Evolutionary conservation across 2,888 invertebrate species (phyloP), one percentile per base, ranked within the genome.

Genomic region (Adelognathus sp.): DNA sequence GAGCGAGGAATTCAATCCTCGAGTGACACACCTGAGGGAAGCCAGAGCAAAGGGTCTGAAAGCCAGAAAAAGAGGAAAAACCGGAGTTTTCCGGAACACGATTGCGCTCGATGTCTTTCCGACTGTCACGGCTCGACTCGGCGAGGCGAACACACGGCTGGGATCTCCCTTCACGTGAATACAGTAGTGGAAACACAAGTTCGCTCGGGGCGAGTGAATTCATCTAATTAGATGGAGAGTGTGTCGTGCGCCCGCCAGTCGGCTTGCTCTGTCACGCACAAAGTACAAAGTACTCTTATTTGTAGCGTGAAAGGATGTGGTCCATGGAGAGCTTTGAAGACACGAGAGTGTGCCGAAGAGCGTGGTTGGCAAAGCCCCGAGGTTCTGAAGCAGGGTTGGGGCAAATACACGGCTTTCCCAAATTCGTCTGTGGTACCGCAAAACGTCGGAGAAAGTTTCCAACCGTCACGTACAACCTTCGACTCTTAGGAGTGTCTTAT

Each of bases 211-310:
- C 9, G 31, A 67, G 60, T 39, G 52, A 24, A 67, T 75, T 67
- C 44, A 60, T 60, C 39, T 60, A 75, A 67, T 67, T 69, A 67
- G 61, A 46, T 67, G 29, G 41, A 18, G 39, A n/a, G 39, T 33
- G 36, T 36, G 27, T 27, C 21, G 24, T 27, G 1, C 31, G 31
- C 1, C 18, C 9, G 27, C 39, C 6, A n/a, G 16, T 1, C 7
- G 14, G 2, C 2, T 14, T 36, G 33, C 33, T n/a, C 6, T 36
- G 24, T 3, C 21, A 9, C 46, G 46, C 9, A 1, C 18, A 21
- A 3, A 2, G 31, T 63, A 11, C 44, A 11, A n/a, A n/a, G n/a
- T n/a, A 31, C n/a, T 63, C 18, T 63, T 31, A 31, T 63, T 63
- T 46, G n/a, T 14, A 16, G 16, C 16, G 27, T n/a, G 44, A 63